Evolutionary conservation across 2,113 vertebrate species (phyloP).

Genomic region (Ptilorrhoa leucosticta): DNA sequence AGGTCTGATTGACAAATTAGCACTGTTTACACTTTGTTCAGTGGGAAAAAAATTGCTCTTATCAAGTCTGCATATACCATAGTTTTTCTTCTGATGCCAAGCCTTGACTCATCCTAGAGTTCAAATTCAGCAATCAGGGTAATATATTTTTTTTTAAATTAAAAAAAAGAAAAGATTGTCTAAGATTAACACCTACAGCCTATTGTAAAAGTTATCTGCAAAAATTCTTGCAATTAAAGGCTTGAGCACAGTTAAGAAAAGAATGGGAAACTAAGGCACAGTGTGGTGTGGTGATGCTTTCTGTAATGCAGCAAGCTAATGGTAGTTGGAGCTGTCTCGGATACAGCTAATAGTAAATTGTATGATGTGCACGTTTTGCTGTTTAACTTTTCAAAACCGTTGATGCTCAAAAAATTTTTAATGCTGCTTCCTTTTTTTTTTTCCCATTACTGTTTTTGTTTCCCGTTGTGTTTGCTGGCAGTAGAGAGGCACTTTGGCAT

Average conservation of each 20-base stretch:
- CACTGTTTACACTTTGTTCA: not conserved
- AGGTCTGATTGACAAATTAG: not conserved
- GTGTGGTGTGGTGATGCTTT: not conserved
- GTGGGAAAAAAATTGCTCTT: not conserved
- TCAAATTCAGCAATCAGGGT: not conserved
- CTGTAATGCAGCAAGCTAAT: not conserved
- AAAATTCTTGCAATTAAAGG: not conserved
- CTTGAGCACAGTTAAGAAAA: not conserved
- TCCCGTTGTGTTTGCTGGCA: not conserved
- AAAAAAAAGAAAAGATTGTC: too few relatives aligned
- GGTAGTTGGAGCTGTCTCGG: not conserved
- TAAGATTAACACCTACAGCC: not conserved
- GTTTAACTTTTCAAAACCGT: not conserved
- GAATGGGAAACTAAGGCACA: not conserved
- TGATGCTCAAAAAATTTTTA: not conserved
- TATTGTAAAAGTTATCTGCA: not conserved
- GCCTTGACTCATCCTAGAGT: not conserved
- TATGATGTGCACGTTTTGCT: not conserved
- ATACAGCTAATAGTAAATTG: not conserved
- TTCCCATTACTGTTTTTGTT: not conserved
- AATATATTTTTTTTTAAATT: not conserved
- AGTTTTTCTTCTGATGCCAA: not conserved
- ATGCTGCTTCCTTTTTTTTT: not conserved
- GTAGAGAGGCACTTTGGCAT: not conserved
- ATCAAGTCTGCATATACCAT: not conserved